A percentile compares a stretch with the other conserved stretches of the same genome.
phyloP scores from a whole-genome alignment of 2,113 vertebrate species.

The Holacanthus passer region DNA sequence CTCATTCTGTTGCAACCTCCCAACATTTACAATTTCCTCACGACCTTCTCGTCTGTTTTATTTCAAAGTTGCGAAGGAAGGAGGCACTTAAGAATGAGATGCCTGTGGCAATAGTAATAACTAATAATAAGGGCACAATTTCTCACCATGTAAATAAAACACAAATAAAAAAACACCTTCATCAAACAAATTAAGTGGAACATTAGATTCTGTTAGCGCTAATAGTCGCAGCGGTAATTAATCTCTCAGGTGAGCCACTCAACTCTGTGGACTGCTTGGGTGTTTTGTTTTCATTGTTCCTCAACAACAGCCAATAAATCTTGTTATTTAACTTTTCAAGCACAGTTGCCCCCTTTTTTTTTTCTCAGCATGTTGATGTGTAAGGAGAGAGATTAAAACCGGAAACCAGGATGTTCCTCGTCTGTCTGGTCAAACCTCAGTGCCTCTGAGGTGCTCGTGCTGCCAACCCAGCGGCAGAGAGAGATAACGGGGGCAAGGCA shows the following conservation, averaged over 20 bases:
- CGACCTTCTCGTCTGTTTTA: conserved; percentile 8
- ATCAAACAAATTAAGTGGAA: conserved; percentile 58
- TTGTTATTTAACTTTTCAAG: conserved; percentile 19
- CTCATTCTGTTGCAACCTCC: conserved; percentile 75
- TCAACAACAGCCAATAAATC: conserved; percentile 44
- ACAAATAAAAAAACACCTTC: conserved; percentile 13
- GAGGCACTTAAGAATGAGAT: conserved; percentile 78
- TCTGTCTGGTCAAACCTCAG: conserved; percentile 38
- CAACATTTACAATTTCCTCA: conserved; percentile 10
- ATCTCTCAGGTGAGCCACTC: conserved; percentile 53
- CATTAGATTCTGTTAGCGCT: conserved; percentile 65
- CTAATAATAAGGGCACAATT: conserved; percentile 56
- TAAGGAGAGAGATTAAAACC: conserved; percentile 42
- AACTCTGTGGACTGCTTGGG: conserved; percentile 34
- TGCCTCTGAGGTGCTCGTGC: not conserved
- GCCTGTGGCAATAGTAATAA: conserved; percentile 60
- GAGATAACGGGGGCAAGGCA: conserved; percentile 58
- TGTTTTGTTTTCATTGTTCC: conserved; percentile 64
- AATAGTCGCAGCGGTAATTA: conserved; percentile 46
- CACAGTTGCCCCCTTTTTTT: not conserved
- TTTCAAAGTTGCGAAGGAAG: conserved; percentile 40
- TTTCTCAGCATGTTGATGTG: conserved; percentile 30
- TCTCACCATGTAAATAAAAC: conserved; percentile 68
- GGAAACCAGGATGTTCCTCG: conserved; percentile 31
- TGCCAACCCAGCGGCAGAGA: conserved; percentile 27